Evolutionary conservation across 2,888 invertebrate genomes (phyloP).

Genomic region (Diloba caeruleocephala): DNA sequence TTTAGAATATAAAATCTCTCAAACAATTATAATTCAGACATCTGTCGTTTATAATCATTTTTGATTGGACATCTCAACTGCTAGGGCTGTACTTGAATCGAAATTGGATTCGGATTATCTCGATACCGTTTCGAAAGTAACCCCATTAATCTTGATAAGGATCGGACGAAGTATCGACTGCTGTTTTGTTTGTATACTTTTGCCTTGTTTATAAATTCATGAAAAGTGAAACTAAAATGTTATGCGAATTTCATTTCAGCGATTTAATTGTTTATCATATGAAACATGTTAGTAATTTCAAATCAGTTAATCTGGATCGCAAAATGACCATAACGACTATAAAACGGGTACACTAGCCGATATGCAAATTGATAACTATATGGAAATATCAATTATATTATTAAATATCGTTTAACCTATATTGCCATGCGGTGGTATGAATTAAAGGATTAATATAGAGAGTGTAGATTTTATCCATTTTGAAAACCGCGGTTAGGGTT

Average conservation of each 20-base stretch:
- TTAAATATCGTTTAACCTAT: slow-evolving; percentile 48
- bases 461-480: neutral
- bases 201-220: slow-evolving; percentile 14
- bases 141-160: slow-evolving; percentile 60
- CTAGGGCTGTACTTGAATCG: slow-evolving; percentile 60
- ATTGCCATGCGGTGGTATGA: slow-evolving; percentile 29
- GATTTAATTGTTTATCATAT: neutral
- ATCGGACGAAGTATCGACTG: slow-evolving; percentile 45
- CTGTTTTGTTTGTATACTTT: slow-evolving; percentile 48
- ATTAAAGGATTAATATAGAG: slow-evolving; percentile 25
- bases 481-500: neutral
- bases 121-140: slow-evolving; percentile 55
- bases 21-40: slow-evolving; percentile 51
- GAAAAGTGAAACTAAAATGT: slow-evolving; percentile 6
- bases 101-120: slow-evolving; percentile 69
- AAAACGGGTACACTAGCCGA: slow-evolving; percentile 39
- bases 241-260: slow-evolving; percentile 2
- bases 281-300: slow-evolving; percentile 11
- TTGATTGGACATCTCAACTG: slow-evolving; percentile 63
- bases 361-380: slow-evolving; percentile 48
- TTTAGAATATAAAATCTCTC: slow-evolving; percentile 1
- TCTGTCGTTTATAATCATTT: slow-evolving; percentile 63
- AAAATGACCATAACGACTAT: slow-evolving; percentile 33
- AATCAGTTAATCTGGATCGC: slow-evolving; percentile 29
- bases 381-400: slow-evolving; percentile 47